phyloP scores from a whole-genome alignment of 2,888 invertebrate species.

The Timema podura region DNA sequence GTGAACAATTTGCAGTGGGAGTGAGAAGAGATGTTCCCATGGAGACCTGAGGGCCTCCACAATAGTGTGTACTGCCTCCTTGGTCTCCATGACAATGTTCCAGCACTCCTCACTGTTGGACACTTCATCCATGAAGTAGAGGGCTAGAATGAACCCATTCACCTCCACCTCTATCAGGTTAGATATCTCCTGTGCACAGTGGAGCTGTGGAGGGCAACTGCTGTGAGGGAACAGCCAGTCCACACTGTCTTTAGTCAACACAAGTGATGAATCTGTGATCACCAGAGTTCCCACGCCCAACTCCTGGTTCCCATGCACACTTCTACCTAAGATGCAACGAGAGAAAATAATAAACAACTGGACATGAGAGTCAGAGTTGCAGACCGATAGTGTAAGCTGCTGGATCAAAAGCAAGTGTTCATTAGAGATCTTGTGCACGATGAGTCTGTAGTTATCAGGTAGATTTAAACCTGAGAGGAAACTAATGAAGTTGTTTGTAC shows the following conservation, averaged over 20 bases:
- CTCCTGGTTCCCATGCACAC: neutral
- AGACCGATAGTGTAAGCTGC: conserved; percentile 12
- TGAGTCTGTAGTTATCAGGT: conserved; percentile 1
- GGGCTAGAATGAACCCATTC: conserved; percentile 39
- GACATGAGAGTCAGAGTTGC: conserved; percentile 10
- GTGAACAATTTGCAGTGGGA: conserved; percentile 45
- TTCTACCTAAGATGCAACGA: neutral
- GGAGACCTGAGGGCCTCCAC: conserved; percentile 49
- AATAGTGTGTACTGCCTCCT: conserved; percentile 46
- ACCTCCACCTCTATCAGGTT: conserved; percentile 51
- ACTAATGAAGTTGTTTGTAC: conserved; percentile 51
- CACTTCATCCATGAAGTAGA: conserved; percentile 53
- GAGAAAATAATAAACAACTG: conserved; percentile 3
- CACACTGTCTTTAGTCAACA: conserved; percentile 46
- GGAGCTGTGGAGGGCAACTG: conserved; percentile 39
- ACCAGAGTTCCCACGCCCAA: conserved; percentile 38
- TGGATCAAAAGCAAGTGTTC: conserved; percentile 7
- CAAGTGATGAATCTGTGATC: conserved; percentile 45
- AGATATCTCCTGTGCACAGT: conserved; percentile 49
- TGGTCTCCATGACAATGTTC: conserved; percentile 49
- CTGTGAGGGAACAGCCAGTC: conserved; percentile 47
- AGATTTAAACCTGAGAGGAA: conserved; percentile 40
- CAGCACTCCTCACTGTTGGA: conserved; percentile 48
- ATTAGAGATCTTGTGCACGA: neutral
- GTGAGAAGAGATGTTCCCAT: conserved; percentile 54